A percentile compares a stretch with the other conserved stretches of the same genome.
Evolutionary conservation across 2,888 invertebrate genomes (phyloP).

Genomic region (Lepetodrilus schrolli): DNA sequence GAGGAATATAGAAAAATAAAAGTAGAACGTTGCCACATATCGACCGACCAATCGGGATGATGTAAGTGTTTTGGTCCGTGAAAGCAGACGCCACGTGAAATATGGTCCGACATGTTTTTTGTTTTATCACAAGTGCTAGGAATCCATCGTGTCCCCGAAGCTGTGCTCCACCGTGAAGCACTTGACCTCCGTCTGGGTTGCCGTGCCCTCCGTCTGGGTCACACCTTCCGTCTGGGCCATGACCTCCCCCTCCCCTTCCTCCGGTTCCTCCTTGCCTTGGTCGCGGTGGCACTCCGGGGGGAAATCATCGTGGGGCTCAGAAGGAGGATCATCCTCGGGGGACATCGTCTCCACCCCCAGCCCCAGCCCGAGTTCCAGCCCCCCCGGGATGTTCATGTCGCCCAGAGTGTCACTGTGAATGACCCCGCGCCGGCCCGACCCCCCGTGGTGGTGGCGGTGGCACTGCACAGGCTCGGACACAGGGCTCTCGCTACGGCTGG

Average conservation of each 20-base stretch:
- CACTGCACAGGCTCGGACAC: conserved; percentile 66
- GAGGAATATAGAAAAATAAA: neutral
- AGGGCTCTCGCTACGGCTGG: conserved; percentile 68
- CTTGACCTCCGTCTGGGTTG: conserved; percentile 60
- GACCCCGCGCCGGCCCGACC: conserved; percentile 57
- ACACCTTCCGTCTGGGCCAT: too few relatives aligned
- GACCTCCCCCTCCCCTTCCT: conserved; percentile 49
- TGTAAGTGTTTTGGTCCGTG: neutral
- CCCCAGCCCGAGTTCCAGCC: conserved; percentile 45
- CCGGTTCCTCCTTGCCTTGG: too few relatives aligned
- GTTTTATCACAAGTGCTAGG: conserved; percentile 46
- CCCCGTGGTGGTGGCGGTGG: conserved; percentile 50
- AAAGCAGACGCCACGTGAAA: neutral
- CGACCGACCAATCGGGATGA: neutral
- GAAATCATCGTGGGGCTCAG: neutral
- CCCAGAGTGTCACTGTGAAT: conserved; percentile 67
- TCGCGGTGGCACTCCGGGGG: too few relatives aligned
- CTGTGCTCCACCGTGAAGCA: conserved; percentile 64
- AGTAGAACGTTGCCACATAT: neutral
- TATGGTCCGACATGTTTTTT: too few relatives aligned
- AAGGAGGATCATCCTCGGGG: neutral
- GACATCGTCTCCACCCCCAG: neutral
- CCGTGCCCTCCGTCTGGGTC: too few relatives aligned
- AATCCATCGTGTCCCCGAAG: conserved; percentile 57
- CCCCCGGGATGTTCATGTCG: conserved; percentile 51